These are phyloP conservation scores for Vanessa atalanta DNA, from an alignment of 1,140 invertebrate species.

Conservation along the genomic window DNA sequence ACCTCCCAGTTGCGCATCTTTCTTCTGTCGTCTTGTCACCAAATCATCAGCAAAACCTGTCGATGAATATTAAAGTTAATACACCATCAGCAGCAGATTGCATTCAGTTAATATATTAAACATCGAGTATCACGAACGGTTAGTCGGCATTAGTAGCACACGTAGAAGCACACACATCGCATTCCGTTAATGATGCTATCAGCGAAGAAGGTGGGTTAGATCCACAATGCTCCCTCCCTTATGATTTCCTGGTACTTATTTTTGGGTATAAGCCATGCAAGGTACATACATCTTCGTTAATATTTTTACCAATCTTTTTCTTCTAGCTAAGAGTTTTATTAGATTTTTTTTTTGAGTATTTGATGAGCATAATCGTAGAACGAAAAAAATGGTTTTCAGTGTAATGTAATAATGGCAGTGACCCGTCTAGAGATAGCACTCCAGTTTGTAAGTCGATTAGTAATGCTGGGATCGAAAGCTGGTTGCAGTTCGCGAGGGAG, in stretches of 20 bases:
- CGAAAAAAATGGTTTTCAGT: neutral
- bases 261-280: conserved; percentile 34
- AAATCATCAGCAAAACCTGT: conserved; percentile 81
- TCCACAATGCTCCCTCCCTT: conserved; percentile 53
- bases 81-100: neutral
- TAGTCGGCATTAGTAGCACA: conserved; percentile 75
- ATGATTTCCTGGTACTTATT: conserved; percentile 11
- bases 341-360: too few species aligned
- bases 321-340: too few species aligned
- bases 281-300: conserved; percentile 1
- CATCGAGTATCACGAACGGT: conserved; percentile 60
- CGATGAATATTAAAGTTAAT: conserved; percentile 36
- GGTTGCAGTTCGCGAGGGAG: conserved; percentile 29
- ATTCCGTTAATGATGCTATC: conserved; percentile 64
- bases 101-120: conserved; percentile 55
- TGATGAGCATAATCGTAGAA: neutral
- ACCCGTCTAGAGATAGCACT: too few species aligned
- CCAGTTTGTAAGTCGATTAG: neutral
- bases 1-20: conserved; percentile 70
- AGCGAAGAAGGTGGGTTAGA: conserved; percentile 59
- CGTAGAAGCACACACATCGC: conserved; percentile 68
- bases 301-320: neutral
- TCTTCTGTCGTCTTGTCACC: conserved; percentile 83
- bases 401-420: too few species aligned
- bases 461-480: neutral